These are phyloP conservation scores for Lerema accius DNA, from an alignment of 1,140 invertebrate genomes.

Conservation along the genomic window DNA sequence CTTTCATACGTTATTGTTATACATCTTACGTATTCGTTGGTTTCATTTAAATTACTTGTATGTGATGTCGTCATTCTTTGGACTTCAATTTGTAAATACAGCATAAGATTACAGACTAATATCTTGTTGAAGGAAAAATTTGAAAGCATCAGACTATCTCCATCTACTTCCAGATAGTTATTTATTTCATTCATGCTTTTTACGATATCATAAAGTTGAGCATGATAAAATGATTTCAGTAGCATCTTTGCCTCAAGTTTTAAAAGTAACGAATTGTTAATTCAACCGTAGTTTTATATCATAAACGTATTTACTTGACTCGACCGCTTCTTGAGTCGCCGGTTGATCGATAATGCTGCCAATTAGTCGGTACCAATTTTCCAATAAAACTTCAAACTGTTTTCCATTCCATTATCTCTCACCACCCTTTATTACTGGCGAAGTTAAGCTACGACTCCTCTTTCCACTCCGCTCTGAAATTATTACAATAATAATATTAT, in stretches of 20 bases:
- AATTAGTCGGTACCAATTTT: constrained; percentile 81
- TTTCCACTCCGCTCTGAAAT: constrained; percentile 75
- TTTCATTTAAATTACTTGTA: no score
- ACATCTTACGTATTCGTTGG: not conserved
- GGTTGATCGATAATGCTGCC: constrained; percentile 78
- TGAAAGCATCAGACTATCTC: no score
- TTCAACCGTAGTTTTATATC: constrained; percentile 9
- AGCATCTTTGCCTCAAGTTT: no score
- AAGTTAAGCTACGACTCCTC: constrained; percentile 79
- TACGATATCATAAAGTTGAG: no score
- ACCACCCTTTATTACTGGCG: constrained; percentile 80
- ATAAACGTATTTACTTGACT: constrained; percentile 44
- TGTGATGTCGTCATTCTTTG: no score
- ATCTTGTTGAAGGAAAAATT: no score
- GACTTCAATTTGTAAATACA: no score
- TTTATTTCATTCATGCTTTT: no score
- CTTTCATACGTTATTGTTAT: constrained; percentile 31
- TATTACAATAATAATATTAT: constrained; percentile 83
- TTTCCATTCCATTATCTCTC: constrained; percentile 82
- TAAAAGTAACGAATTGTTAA: no score
- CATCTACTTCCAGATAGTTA: no score
- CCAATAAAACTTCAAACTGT: constrained; percentile 83
- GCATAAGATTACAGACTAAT: no score
- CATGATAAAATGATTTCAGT: no score
- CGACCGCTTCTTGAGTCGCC: constrained; percentile 55